Percentiles rank a stretch among this genome's conserved stretches.
Evolutionary conservation across 2,113 vertebrate genomes (phyloP).

Genomic region (Brachyhypopomus occidentalis): DNA sequence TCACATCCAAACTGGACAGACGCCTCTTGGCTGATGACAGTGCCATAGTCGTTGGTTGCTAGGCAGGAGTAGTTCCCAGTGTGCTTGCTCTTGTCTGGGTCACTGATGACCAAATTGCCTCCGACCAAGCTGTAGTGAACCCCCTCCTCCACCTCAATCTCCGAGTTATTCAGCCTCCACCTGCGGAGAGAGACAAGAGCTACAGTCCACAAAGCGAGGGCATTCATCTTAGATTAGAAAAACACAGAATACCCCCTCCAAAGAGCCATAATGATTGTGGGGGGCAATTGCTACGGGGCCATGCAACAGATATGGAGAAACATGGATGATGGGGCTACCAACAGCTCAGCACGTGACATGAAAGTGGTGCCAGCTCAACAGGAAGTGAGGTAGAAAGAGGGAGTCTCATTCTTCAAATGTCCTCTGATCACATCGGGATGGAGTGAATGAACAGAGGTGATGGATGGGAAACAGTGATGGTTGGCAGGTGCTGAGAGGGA

Average conservation of each 20-base stretch:
- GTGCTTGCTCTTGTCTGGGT: slow-evolving; percentile 83
- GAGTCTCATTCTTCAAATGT: slow-evolving; percentile 20
- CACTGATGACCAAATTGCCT: slow-evolving; percentile 89
- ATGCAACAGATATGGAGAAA: not conserved
- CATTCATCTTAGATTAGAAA: not conserved
- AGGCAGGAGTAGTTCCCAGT: slow-evolving; percentile 86
- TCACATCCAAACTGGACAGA: slow-evolving; percentile 93
- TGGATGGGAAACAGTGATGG: slow-evolving; percentile 22
- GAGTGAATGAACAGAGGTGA: slow-evolving; percentile 6
- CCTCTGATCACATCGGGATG: slow-evolving; percentile 9
- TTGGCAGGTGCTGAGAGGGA: not conserved
- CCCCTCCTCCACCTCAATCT: slow-evolving; percentile 76
- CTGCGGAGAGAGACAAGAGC: slow-evolving; percentile 67
- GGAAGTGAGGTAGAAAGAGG: slow-evolving; percentile 31
- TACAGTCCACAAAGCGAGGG: not conserved
- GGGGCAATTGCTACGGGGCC: no score
- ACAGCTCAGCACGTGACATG: slow-evolving; percentile 19
- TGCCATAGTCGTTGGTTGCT: slow-evolving; percentile 86
- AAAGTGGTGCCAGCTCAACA: slow-evolving; percentile 17
- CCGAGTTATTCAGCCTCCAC: slow-evolving; percentile 83
- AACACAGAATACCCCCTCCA: not conserved
- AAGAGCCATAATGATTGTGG: no score
- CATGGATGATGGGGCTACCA: not conserved
- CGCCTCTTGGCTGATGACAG: slow-evolving; percentile 86
- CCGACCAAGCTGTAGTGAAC: slow-evolving; percentile 84